Base-by-base conservation (phyloP, 2,113 vertebrate species). In the Ascaphus truei region DNA sequence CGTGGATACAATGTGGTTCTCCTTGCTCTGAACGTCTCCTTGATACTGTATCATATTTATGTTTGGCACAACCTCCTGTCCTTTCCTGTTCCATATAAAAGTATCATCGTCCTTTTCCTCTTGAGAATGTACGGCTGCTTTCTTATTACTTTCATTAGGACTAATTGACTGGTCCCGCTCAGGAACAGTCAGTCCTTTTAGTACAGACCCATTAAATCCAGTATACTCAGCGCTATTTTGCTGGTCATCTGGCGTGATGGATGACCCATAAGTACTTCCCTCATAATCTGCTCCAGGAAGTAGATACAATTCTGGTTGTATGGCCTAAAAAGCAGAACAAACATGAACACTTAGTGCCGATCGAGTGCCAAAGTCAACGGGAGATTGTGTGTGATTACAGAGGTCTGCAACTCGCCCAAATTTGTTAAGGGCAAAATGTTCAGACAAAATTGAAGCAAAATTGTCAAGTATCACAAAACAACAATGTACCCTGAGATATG, bases 251-350 rank as follows among this genome's bases (percentile, higher is more conserved):
- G 83, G 73, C 74, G 74, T 72, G 83, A 50, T n/a, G 50, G 77
- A 72, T 15, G 76, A 73, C 2, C 83, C 87, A 80, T 81, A 89
- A 74, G 81, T 58, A 55, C 85, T 90, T 83, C 88, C 82, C 75
- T 86, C 83, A 33, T 76, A 79, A 52, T 89, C 86, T 73, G 76
- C 73, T 52, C 73, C 53, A 10, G 90, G 87, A 75, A 98, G 84
- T 75, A 98, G 86, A 83, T 96, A 98, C 1, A 98, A 88, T 79
- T 98, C 95, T 5, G 95, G 92, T 76, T 93, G 84, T 39, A 85
- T 84, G 60, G 95, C 93, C 96, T 98, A 50, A 69, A 86, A 77
- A 2, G 80, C 1, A 65, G 1, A 80, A 26, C 12, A 72, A 52
- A 72, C 56, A n/a, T n/a, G n/a, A n/a, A n/a, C n/a, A n/a, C n/a